Percentiles rank a stretch among this genome's conserved stretches.
Conservation (phyloP, 2,797 vertebrate genomes). For the Eurystomus glaucurus region DNA sequence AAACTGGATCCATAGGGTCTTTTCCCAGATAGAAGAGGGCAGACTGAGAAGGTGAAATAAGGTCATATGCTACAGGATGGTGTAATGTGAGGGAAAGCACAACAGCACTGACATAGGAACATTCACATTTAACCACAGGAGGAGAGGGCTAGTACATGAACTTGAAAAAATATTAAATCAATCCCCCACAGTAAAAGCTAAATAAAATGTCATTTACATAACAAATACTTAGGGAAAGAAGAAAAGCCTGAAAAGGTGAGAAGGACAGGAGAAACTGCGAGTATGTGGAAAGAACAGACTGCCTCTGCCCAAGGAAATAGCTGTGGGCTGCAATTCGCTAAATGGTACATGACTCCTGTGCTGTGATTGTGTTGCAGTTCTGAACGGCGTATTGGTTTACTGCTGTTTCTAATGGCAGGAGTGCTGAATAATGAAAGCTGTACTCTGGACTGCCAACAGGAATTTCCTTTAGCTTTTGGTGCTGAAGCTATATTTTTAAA, state of each 20-base stretch:
- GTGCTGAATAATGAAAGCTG: constrained; percentile 24
- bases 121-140: constrained; percentile 3
- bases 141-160: not conserved
- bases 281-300: not conserved
- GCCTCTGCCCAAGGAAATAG: constrained; percentile 21
- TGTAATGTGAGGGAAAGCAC: not conserved
- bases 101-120: not conserved
- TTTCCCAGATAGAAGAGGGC: not conserved
- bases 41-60: not conserved
- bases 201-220: not conserved
- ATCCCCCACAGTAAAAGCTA: not conserved
- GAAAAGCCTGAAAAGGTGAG: constrained; percentile 26
- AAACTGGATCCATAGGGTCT: not conserved
- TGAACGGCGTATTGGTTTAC: not conserved
- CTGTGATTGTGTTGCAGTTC: not conserved
- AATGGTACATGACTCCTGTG: not conserved
- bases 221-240: constrained; percentile 1
- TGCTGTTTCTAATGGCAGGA: not conserved
- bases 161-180: not conserved
- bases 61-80: not conserved
- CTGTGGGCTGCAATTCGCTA: constrained; percentile 40
- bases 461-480: constrained; percentile 35
- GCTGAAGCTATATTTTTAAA: constrained; percentile 30
- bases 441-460: not conserved
- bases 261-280: constrained; percentile 2